Conservation (phyloP, 2,113 vertebrate species). For the Noctilio leporinus region DNA sequence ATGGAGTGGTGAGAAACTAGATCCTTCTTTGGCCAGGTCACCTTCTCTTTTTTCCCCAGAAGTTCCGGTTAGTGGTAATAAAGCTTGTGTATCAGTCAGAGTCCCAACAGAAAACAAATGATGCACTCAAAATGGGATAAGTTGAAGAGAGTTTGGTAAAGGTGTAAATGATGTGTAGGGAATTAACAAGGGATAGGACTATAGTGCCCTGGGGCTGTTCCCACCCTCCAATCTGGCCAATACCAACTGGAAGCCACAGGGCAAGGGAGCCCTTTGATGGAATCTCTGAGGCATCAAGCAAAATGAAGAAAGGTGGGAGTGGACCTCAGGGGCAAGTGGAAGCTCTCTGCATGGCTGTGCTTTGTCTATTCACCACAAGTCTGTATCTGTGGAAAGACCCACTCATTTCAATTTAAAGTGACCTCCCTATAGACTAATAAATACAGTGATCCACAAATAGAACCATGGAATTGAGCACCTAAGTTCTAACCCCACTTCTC, state of each 20-base stretch:
- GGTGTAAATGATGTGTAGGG: not conserved
- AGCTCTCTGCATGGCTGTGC: not conserved
- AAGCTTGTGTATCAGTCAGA: not conserved
- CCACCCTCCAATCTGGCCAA: not conserved
- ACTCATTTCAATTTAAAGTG: not conserved
- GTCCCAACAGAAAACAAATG: not conserved
- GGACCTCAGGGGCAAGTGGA: not conserved
- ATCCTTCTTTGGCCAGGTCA: not conserved
- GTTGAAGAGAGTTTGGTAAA: not conserved
- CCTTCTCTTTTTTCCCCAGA: not conserved
- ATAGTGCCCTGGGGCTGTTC: not conserved
- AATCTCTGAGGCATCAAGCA: not conserved
- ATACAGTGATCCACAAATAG: not conserved
- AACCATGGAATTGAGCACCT: not conserved
- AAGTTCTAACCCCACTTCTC: not conserved
- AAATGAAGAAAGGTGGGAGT: not conserved
- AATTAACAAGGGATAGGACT: not conserved
- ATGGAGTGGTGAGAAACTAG: not conserved
- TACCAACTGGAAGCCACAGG: not conserved
- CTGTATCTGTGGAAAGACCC: not conserved
- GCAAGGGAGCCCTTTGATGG: not conserved
- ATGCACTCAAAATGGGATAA: not conserved
- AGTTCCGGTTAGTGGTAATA: not conserved
- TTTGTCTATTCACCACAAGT: not conserved
- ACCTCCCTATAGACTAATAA: not conserved